Evolutionary conservation across 92 coral and sea anemone species (phyloP), one percentile per base, ranked within the genome.

Genomic region (Porites lobata): DNA sequence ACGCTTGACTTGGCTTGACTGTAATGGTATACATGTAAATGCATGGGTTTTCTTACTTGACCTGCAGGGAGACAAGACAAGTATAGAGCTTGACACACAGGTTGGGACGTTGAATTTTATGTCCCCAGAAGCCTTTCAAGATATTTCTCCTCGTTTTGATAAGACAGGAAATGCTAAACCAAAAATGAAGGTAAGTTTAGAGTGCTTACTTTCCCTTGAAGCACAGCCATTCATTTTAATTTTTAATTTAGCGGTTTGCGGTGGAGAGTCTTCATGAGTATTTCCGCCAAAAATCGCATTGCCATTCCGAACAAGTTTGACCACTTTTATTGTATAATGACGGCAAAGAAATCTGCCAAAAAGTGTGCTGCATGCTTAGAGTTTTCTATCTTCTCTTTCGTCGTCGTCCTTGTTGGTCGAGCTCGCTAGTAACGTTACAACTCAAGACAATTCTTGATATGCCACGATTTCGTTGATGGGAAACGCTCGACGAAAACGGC

Each of bases 61-160:
- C 61, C 43, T 9, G 13, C 70, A 96, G 99, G 98, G 91, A 62
- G 99, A 96, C 88, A 92, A 89, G 77, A 97, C 99, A 7, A 97
- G 99, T 85, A 94, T 97, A 58, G 91, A 91, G 64, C 99, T 98
- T 43, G 98, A 97, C 88, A 90, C 99, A 24, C 98, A 96, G 73
- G 90, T 97, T 26, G 99, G 99, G 56, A 97, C 98, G 11, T 81
- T 97, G 50, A 97, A 96, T 70, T 97, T 95, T 88, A 97, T 97
- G 99, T 93, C 99, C 18, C 99, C 99, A 1, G 99, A 97, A 85
- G 98, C 99, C 4, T 93, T 97, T 79, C 94, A 92, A 75, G 98
- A 97, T 84, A 92, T 93, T 11, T 96, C 99, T 19, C 86, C 85
- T 24, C 58, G 73, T 43, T 65, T 77, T 56, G 95, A 91, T 43